phyloP scores from a whole-genome alignment of 1,140 invertebrate species.

The Druon quercuslanigerum region DNA sequence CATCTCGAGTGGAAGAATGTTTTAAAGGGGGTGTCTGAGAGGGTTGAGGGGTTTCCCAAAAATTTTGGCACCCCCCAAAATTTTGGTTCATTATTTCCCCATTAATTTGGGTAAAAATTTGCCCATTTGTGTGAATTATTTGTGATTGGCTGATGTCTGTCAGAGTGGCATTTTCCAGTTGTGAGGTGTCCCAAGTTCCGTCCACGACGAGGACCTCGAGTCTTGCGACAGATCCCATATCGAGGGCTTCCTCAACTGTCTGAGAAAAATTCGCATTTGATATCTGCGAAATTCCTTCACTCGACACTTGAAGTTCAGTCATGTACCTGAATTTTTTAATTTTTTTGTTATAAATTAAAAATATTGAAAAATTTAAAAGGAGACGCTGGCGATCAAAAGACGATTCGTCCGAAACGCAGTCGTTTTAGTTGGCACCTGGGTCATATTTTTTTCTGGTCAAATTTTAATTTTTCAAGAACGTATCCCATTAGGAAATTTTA shows the following conservation, averaged over 20 bases:
- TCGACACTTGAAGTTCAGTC: slow-evolving; percentile 50
- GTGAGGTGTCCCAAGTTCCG: slow-evolving; percentile 63
- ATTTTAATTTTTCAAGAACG: too few species aligned
- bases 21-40: slow-evolving; percentile 30
- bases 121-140: slow-evolving; percentile 9
- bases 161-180: slow-evolving; percentile 45
- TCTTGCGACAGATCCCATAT: slow-evolving; percentile 60
- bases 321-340: slow-evolving; percentile 28
- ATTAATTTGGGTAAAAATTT: slow-evolving; percentile 27
- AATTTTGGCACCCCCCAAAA: slow-evolving; percentile 29
- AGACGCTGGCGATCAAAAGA: too few species aligned
- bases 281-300: slow-evolving; percentile 52
- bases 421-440: too few species aligned
- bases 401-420: too few species aligned
- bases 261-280: slow-evolving; percentile 45
- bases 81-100: slow-evolving; percentile 21
- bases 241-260: slow-evolving; percentile 42
- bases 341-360: background rate
- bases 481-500: too few species aligned
- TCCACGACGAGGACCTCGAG: slow-evolving; percentile 72
- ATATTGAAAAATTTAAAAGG: background rate
- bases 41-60: slow-evolving; percentile 38
- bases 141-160: slow-evolving; percentile 36
- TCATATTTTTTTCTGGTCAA: too few species aligned
- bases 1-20: background rate